phyloP scores from a whole-genome alignment of 2,888 invertebrate genomes.

The Cerceris rybyensis region DNA sequence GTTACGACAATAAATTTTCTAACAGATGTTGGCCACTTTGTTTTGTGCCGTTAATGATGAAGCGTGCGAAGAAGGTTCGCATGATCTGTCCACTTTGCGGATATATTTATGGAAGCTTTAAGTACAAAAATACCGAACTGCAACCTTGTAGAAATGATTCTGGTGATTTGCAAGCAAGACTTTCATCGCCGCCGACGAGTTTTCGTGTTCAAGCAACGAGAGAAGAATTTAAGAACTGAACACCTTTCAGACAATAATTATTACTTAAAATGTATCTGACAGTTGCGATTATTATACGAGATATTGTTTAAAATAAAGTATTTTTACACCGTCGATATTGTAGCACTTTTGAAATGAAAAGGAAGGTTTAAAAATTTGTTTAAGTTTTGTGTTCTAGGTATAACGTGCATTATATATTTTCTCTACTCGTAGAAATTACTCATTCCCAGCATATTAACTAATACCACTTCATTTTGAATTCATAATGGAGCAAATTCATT shows the following conservation, averaged over 20 bases:
- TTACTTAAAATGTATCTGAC: background rate
- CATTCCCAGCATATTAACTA: too few relatives aligned
- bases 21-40: slow-evolving; percentile 68
- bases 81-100: slow-evolving; percentile 66
- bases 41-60: slow-evolving; percentile 68
- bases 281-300: background rate
- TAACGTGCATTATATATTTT: background rate
- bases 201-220: slow-evolving; percentile 23
- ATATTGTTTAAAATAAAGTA: background rate
- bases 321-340: background rate
- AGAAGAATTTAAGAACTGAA: slow-evolving; percentile 19
- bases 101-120: slow-evolving; percentile 61
- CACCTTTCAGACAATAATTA: background rate
- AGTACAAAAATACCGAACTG: slow-evolving; percentile 43
- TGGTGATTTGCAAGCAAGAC: slow-evolving; percentile 32
- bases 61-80: slow-evolving; percentile 61
- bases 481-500: too few relatives aligned
- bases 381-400: background rate
- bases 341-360: background rate
- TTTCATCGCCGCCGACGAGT: slow-evolving; percentile 45
- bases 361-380: background rate
- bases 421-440: background rate
- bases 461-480: too few relatives aligned
- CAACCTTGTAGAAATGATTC: slow-evolving; percentile 45
- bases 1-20: background rate